These are phyloP conservation scores for Mastacembelus armatus DNA, from an alignment of 2,797 vertebrate genomes.

Conservation along the genomic window DNA sequence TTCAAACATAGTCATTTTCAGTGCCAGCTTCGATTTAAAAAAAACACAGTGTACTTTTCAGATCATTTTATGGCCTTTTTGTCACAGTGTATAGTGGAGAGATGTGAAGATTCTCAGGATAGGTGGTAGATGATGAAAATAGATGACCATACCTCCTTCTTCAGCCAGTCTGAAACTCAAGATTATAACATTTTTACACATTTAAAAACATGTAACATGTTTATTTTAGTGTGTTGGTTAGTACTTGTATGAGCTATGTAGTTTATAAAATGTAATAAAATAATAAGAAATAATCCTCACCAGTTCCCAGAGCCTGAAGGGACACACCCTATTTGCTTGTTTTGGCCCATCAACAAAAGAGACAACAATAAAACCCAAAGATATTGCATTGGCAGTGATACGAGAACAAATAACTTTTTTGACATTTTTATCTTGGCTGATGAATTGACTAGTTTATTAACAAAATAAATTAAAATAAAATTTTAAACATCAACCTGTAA, in stretches of 20 bases:
- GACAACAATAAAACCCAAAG: neutral
- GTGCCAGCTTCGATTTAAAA: constrained; percentile 68
- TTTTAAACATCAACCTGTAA: constrained; percentile 1
- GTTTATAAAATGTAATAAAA: neutral
- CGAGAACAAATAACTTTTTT: neutral
- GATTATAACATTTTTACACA: neutral
- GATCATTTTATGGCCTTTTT: constrained; percentile 57
- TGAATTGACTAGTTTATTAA: neutral
- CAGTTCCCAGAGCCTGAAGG: neutral
- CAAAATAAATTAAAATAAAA: too few relatives aligned
- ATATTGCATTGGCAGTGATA: constrained; percentile 1
- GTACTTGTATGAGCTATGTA: neutral
- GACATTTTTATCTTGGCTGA: neutral
- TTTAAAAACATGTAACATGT: constrained; percentile 2
- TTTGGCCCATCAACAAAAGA: neutral
- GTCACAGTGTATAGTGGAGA: constrained; percentile 39
- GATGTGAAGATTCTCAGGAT: constrained; percentile 26
- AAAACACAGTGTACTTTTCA: constrained; percentile 62
- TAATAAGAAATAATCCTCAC: neutral
- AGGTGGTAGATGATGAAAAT: constrained; percentile 14
- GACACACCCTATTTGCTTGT: neutral
- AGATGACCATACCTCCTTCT: neutral
- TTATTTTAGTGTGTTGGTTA: too few relatives aligned
- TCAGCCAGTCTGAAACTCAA: neutral
- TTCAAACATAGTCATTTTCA: constrained; percentile 70